A percentile compares a stretch with the other conserved stretches of the same genome.
Conservation (phyloP, 2,888 invertebrate genomes). For the Amiota communis region DNA sequence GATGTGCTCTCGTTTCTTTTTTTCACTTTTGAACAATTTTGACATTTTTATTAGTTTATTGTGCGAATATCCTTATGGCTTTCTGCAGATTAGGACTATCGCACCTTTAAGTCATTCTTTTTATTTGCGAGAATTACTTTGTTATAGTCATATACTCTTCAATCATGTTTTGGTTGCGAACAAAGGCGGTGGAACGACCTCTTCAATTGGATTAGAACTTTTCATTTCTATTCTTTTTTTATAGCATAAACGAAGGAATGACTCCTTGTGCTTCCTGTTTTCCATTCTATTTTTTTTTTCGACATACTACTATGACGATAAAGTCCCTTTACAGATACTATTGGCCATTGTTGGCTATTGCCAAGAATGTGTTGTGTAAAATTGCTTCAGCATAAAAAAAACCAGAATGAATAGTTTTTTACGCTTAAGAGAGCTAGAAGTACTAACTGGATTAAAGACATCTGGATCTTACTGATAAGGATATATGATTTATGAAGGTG, state of each 20-base stretch:
- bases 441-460: slow-evolving; percentile 8
- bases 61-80: slow-evolving; percentile 53
- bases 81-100: slow-evolving; percentile 54
- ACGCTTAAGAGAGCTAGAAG: too few species aligned
- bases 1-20: slow-evolving; percentile 21
- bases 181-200: slow-evolving; percentile 57
- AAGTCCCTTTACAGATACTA: too few species aligned
- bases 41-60: slow-evolving; percentile 70
- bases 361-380: not conserved
- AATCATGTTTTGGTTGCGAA: slow-evolving; percentile 32
- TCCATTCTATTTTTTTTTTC: not conserved
- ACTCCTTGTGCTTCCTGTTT: not conserved
- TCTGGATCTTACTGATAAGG: not conserved
- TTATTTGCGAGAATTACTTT: slow-evolving; percentile 5
- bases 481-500: too few species aligned
- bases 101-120: slow-evolving; percentile 49
- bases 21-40: slow-evolving; percentile 54
- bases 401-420: too few species aligned
- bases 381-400: too few species aligned
- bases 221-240: slow-evolving; percentile 31
- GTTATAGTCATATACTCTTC: slow-evolving; percentile 18
- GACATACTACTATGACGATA: too few species aligned
- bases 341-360: not conserved
- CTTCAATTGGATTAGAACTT: slow-evolving; percentile 65
- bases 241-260: not conserved